These are phyloP conservation scores for Gila orcuttii DNA, from an alignment of 2,113 vertebrate genomes.

Conservation along the genomic window DNA sequence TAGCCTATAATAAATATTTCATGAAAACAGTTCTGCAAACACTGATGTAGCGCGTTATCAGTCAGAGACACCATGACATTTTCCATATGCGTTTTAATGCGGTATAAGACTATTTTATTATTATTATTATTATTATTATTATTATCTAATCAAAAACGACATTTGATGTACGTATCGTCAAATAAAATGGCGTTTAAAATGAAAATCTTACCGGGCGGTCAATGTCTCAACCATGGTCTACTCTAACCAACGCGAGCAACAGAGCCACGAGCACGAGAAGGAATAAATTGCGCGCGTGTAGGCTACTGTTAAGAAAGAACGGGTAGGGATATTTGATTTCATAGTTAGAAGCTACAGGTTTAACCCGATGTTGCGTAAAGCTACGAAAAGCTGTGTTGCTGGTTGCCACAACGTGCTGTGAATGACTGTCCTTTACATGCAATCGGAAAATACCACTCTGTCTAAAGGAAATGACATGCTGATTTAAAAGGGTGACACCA, in stretches of 20 bases:
- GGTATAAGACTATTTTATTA: not conserved
- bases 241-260: not conserved
- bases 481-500: not conserved
- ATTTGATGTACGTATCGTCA: not conserved
- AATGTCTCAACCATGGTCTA: not conserved
- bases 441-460: not conserved
- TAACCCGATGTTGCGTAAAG: not conserved
- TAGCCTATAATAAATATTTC: not conserved
- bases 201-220: not conserved
- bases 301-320: not conserved
- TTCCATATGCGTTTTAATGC: not conserved
- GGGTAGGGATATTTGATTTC: not conserved
- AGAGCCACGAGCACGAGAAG: not conserved
- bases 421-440: not conserved
- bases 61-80: conserved; percentile 1
- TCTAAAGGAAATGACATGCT: not conserved
- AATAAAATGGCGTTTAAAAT: not conserved
- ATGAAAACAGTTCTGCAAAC: not conserved
- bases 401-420: not conserved
- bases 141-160: not conserved
- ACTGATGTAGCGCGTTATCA: not conserved
- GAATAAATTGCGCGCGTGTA: not conserved
- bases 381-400: not conserved
- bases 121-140: too few species aligned
- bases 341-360: not conserved